These are phyloP conservation scores for Miniopterus natalensis DNA, from an alignment of 2,113 vertebrate species.

Conservation along the genomic window DNA sequence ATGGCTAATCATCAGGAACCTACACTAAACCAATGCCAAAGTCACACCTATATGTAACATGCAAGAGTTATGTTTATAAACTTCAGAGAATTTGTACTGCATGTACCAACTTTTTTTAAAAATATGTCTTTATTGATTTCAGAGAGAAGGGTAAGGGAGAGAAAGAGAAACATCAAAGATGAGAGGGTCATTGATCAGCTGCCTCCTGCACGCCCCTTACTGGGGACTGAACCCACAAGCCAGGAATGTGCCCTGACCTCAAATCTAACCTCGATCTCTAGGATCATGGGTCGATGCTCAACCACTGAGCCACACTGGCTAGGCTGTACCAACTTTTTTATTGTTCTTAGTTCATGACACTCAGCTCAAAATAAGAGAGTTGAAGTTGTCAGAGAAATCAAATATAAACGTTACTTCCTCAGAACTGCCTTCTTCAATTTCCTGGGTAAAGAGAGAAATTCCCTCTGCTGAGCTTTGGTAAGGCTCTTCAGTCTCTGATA, in stretches of 20 bases:
- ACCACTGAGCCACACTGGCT: too few species aligned
- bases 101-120: neutral
- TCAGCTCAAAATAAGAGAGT: neutral
- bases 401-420: neutral
- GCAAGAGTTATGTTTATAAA: neutral
- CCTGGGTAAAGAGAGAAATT: neutral
- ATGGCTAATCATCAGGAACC: neutral
- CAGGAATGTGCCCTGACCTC: too few species aligned
- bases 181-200: too few species aligned
- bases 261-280: too few species aligned
- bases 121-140: too few species aligned
- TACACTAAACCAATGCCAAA: slow-evolving; percentile 2
- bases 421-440: neutral
- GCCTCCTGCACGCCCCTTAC: too few species aligned
- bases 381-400: slow-evolving; percentile 26
- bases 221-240: too few species aligned
- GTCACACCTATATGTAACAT: neutral
- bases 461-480: neutral
- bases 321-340: neutral
- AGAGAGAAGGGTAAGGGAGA: too few species aligned
- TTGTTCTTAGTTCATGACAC: neutral
- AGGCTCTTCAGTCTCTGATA: neutral
- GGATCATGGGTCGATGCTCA: too few species aligned
- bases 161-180: too few species aligned
- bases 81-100: neutral